Conservation (phyloP, 1,140 invertebrate species). For the Aplysia californica region DNA sequence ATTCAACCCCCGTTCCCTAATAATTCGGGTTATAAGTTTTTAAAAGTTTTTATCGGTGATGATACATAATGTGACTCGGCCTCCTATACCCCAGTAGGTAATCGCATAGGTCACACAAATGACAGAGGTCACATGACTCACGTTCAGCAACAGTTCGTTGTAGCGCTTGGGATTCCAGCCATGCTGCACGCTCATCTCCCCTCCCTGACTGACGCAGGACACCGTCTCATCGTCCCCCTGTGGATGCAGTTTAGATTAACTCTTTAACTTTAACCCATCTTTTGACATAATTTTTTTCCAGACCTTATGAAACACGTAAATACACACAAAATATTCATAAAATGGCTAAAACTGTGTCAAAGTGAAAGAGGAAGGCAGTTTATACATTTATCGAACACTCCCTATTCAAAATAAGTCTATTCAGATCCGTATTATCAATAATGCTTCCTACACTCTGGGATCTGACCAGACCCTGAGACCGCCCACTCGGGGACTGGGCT, state of each 20-base stretch:
- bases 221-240: constrained; percentile 19
- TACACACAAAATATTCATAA: neutral
- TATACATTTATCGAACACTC: neutral
- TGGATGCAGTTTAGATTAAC: neutral
- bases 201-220: neutral
- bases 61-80: neutral
- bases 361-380: neutral
- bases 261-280: neutral
- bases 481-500: no score
- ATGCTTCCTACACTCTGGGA: neutral
- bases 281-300: no score
- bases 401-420: neutral
- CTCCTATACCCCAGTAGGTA: neutral
- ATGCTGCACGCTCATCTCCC: neutral
- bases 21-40: neutral
- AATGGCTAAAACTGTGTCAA: no score
- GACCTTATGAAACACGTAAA: neutral
- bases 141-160: constrained; percentile 2
- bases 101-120: neutral
- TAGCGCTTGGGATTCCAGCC: constrained; percentile 3
- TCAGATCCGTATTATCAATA: neutral
- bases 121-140: neutral
- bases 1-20: neutral
- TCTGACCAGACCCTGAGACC: no score
- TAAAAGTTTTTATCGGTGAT: neutral